These are phyloP conservation scores for Chrysolina americana DNA, from an alignment of 2,888 invertebrate genomes.

Conservation along the genomic window DNA sequence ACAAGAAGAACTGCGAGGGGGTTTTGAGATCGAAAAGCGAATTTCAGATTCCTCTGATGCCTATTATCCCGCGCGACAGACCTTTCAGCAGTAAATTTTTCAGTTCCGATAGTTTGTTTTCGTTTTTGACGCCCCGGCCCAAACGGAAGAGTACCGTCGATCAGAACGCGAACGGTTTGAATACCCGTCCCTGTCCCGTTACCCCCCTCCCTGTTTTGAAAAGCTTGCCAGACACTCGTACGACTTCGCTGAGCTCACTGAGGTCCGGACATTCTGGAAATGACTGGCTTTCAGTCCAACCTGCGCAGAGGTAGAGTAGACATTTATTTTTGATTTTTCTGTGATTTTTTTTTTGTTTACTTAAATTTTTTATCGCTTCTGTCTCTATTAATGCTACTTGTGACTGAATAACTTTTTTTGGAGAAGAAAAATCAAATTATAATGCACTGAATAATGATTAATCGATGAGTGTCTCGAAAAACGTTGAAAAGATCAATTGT, in stretches of 20 bases:
- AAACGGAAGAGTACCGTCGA: constrained; percentile 45
- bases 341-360: constrained; percentile 17
- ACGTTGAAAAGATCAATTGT: too few relatives aligned
- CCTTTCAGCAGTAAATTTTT: constrained; percentile 59
- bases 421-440: too few relatives aligned
- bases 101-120: constrained; percentile 70
- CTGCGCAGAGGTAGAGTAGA: constrained; percentile 60
- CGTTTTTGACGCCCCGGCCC: constrained; percentile 75
- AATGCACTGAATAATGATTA: too few relatives aligned
- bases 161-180: constrained; percentile 31
- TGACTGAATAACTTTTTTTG: not conserved
- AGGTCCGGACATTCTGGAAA: constrained; percentile 58
- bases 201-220: constrained; percentile 58
- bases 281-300: constrained; percentile 56
- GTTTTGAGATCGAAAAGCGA: constrained; percentile 67
- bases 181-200: constrained; percentile 38
- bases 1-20: constrained; percentile 50
- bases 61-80: constrained; percentile 51
- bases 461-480: too few relatives aligned
- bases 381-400: not conserved
- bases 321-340: constrained; percentile 35
- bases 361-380: not conserved
- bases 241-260: constrained; percentile 64
- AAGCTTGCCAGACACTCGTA: constrained; percentile 60
- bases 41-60: constrained; percentile 63